These are phyloP conservation scores for Luperina testacea DNA, from an alignment of 2,888 invertebrate species.

Conservation along the genomic window DNA sequence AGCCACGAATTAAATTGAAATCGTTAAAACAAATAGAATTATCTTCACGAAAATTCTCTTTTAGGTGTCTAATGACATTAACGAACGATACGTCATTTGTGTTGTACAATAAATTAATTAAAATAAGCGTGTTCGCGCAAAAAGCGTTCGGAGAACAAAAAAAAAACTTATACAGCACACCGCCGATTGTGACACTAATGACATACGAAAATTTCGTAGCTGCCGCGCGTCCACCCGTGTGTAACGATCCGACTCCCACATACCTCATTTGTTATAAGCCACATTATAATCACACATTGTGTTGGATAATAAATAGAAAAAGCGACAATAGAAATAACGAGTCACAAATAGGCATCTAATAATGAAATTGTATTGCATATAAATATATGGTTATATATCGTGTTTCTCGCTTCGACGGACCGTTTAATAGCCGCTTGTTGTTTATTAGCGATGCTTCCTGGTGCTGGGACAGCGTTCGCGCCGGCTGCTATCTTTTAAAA, in stretches of 20 bases:
- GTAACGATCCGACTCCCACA: slow-evolving; percentile 84
- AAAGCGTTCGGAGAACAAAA: slow-evolving; percentile 39
- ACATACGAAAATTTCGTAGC: slow-evolving; percentile 65
- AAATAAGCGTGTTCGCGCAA: slow-evolving; percentile 48
- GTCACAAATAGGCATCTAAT: slow-evolving; percentile 88
- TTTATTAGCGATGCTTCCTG: slow-evolving; percentile 84
- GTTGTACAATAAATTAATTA: slow-evolving; percentile 66
- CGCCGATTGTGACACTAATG: slow-evolving; percentile 66
- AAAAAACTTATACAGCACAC: slow-evolving; percentile 54
- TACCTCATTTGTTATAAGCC: slow-evolving; percentile 85
- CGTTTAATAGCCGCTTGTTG: slow-evolving; percentile 83
- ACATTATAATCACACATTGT: slow-evolving; percentile 89
- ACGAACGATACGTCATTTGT: slow-evolving; percentile 54
- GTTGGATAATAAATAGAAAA: slow-evolving; percentile 88
- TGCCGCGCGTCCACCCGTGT: slow-evolving; percentile 74
- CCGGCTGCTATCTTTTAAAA: slow-evolving; percentile 47
- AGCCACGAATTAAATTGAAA: slow-evolving; percentile 44
- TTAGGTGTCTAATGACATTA: slow-evolving; percentile 46
- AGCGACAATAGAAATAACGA: slow-evolving; percentile 89
- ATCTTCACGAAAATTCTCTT: slow-evolving; percentile 34
- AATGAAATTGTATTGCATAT: slow-evolving; percentile 89
- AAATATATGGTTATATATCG: slow-evolving; percentile 85
- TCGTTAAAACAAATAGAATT: slow-evolving; percentile 52
- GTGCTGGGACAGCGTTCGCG: slow-evolving; percentile 51
- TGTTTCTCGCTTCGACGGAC: slow-evolving; percentile 85